phyloP scores from a whole-genome alignment of 2,797 vertebrate genomes.

The Clamator glandarius region DNA sequence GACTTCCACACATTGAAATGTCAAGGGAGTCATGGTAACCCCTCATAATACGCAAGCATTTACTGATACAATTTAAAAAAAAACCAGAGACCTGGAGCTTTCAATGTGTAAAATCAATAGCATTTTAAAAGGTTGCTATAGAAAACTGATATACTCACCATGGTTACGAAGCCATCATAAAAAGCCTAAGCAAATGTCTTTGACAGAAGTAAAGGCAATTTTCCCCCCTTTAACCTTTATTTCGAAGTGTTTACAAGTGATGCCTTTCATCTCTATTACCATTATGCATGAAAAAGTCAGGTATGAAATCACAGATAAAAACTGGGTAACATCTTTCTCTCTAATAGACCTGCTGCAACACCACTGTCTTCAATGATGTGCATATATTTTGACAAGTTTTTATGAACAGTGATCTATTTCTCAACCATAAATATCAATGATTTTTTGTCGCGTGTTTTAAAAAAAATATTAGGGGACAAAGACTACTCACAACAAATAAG shows the following conservation, averaged over 20 bases:
- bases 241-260: neutral
- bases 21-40: neutral
- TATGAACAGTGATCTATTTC: neutral
- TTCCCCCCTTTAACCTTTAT: neutral
- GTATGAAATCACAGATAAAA: neutral
- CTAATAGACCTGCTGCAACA: neutral
- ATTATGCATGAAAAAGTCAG: neutral
- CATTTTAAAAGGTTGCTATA: neutral
- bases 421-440: rapidly evolving
- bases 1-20: neutral
- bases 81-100: neutral
- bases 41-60: neutral
- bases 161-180: neutral
- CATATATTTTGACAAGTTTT: neutral
- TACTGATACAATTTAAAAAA: neutral
- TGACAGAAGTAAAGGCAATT: neutral
- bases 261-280: neutral
- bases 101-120: neutral
- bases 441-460: neutral
- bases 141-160: neutral
- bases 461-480: neutral
- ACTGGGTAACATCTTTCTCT: neutral
- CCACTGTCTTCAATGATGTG: neutral
- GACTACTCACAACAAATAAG: neutral
- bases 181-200: neutral